phyloP scores from a whole-genome alignment of 2,113 vertebrate species.

The Panthera tigris region DNA sequence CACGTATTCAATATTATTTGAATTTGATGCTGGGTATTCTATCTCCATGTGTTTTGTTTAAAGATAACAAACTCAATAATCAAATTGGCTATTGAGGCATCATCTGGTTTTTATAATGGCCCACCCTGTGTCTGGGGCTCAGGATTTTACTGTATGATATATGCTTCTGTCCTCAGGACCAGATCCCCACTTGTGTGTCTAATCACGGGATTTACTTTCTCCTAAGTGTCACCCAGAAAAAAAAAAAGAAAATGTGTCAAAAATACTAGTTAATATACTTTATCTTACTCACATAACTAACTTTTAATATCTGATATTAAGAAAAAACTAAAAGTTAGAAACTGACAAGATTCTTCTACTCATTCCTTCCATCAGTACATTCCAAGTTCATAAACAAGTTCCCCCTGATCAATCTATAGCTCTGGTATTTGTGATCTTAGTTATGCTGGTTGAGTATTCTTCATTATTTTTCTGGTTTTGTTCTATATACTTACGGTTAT shows the following conservation, averaged over 20 bases:
- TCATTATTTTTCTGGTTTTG: not conserved
- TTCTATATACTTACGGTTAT: not conserved
- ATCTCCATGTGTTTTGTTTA: not conserved
- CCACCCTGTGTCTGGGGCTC: not conserved
- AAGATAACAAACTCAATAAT: not conserved
- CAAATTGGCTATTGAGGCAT: not conserved
- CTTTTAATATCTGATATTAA: not conserved
- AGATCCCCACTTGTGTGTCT: not conserved
- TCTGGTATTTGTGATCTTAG: not conserved
- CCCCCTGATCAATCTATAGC: not conserved
- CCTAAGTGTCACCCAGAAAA: not conserved
- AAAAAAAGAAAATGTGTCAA: not conserved
- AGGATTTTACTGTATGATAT: not conserved
- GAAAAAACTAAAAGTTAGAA: not conserved
- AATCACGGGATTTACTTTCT: not conserved
- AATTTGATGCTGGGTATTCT: not conserved
- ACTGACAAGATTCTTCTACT: not conserved
- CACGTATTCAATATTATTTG: not conserved
- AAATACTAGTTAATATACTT: not conserved
- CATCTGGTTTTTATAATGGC: not conserved
- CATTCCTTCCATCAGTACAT: not conserved
- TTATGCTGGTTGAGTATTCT: not conserved
- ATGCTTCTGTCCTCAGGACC: not conserved
- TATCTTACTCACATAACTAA: not conserved
- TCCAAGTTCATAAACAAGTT: not conserved